Evolutionary conservation across 1,140 invertebrate genomes (phyloP).

Genomic region (Penaeus vannamei): DNA sequence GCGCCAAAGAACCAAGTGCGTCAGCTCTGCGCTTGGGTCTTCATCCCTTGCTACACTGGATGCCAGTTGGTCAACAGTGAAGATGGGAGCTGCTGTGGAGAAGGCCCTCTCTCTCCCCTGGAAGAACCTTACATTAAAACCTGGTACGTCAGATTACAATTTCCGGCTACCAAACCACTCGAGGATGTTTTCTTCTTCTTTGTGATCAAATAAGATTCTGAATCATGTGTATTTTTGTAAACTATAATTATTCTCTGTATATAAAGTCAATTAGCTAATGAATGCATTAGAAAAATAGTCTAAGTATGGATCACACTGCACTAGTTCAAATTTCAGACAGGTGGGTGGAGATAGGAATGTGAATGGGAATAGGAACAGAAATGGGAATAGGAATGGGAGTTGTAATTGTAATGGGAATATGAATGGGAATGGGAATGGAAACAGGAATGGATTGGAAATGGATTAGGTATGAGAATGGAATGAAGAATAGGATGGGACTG

Average conservation of each 20-base stretch:
- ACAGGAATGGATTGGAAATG: background rate
- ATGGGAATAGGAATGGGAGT: background rate
- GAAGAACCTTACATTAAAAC: conserved; percentile 19
- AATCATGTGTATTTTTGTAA: too few species aligned
- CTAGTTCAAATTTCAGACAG: too few species aligned
- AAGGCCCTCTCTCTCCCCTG: conserved; percentile 33
- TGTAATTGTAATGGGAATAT: background rate
- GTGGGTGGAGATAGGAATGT: background rate
- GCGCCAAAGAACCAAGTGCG: conserved; percentile 42
- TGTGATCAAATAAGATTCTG: too few species aligned
- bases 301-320: too few species aligned
- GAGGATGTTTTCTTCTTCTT: too few species aligned
- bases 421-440: background rate
- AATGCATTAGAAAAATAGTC: too few species aligned
- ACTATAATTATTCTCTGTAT: too few species aligned
- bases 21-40: conserved; percentile 9
- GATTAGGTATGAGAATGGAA: background rate
- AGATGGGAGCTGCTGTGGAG: conserved; percentile 26
- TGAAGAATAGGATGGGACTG: background rate
- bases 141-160: background rate
- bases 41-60: conserved; percentile 28
- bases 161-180: too few species aligned
- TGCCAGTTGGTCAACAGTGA: conserved; percentile 51
- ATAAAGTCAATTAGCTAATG: too few species aligned
- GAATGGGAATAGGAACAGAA: background rate